Conservation (phyloP, 2,888 invertebrate genomes). For the Morpho helenor region DNA sequence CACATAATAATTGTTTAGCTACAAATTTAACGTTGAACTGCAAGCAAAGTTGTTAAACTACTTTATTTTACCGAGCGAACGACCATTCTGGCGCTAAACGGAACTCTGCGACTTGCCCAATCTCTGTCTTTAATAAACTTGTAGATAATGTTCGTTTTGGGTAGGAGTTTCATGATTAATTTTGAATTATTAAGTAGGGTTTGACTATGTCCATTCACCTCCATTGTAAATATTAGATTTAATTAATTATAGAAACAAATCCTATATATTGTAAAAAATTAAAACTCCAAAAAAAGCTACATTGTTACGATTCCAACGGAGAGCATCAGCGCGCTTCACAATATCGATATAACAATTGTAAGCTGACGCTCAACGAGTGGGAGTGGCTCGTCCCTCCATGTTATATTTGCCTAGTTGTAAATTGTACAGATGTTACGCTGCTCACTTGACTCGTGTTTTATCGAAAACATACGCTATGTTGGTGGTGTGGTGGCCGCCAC, state of each 20-base stretch:
- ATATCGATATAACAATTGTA: conserved; percentile 59
- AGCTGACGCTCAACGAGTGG: conserved; percentile 53
- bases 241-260: conserved; percentile 78
- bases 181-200: conserved; percentile 70
- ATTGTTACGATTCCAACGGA: conserved; percentile 67
- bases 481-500: conserved; percentile 5
- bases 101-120: conserved; percentile 30
- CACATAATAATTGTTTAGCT: too few relatives aligned
- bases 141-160: conserved; percentile 77
- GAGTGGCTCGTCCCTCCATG: conserved; percentile 31
- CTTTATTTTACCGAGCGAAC: not conserved
- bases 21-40: too few relatives aligned
- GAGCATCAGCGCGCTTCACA: conserved; percentile 56
- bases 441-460: conserved; percentile 42
- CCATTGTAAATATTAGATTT: conserved; percentile 79
- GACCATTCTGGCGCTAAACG: conserved; percentile 2
- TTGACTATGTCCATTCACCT: conserved; percentile 76
- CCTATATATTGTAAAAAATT: conserved; percentile 78
- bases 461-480: conserved; percentile 29
- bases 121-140: conserved; percentile 62
- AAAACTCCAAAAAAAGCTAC: conserved; percentile 77
- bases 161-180: conserved; percentile 70
- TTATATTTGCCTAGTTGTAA: conserved; percentile 36
- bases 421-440: conserved; percentile 41
- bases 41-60: not conserved